Base-by-base conservation (phyloP, 1,140 invertebrate species). In the Coelopa frigida region DNA sequence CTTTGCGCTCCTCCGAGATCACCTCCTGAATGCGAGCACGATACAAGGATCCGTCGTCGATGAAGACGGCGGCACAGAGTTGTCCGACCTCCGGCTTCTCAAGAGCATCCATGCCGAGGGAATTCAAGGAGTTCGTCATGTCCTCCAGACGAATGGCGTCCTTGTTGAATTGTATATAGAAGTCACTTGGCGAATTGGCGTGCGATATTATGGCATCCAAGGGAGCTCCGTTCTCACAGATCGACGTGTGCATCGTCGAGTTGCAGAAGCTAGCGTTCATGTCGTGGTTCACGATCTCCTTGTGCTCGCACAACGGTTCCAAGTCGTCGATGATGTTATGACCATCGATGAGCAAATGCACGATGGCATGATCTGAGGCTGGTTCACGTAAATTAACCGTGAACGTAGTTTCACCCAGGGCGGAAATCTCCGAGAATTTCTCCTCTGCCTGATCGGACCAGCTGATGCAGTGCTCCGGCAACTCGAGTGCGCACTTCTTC, bases 401-500 rank as follows among this genome's bases (percentile, higher is more conserved):
- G 44, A 84, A 84, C 38, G 78, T 75, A 4, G 77, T 78, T 33
- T 73, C 74, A n/a, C 82, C 82, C 29, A 80, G 77, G 0, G 75
- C 78, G 0, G 76, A 75, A 0, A 84, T 56, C 48, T 83, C 79
- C 4, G 70, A 63, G 53, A 85, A 85, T 56, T 80, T 82, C 12
- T 76, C 54, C 52, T 77, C 75, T 0, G 80, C 79, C 53, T 76
- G 72, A 10, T 75, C 58, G 0, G 81, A 78, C 82, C 83, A 86
- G 22, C 59, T 57, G 11, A 73, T 68, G 5, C 83, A 70, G 31
- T 74, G 71, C 6, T 75, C 71, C 0, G 82, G 80, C 54, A 80
- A 72, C 52, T 78, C 72, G 8, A 85, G 58, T 12, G 76, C 72
- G 53, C 82, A 84, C 53, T 79, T 77, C 54, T 76, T 75, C 0